Percentiles rank a stretch among this genome's conserved stretches.
Evolutionary conservation across 1,140 invertebrate genomes (phyloP).

Genomic region (Diplogasteroides magnus): DNA sequence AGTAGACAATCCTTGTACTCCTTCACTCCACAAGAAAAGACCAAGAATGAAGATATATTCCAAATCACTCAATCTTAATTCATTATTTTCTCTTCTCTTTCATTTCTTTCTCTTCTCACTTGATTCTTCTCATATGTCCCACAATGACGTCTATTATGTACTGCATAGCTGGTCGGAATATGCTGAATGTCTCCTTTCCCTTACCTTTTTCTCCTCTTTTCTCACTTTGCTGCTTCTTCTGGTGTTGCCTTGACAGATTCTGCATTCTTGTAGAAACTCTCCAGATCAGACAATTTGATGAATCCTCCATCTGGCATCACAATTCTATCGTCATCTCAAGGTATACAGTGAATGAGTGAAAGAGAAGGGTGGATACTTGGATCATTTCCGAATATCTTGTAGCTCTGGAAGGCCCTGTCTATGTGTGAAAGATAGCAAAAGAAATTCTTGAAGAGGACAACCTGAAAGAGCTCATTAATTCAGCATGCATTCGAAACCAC

Average conservation of each 20-base stretch:
- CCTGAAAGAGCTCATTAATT: conserved; percentile 6
- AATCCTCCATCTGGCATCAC: conserved; percentile 27
- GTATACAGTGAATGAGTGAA: no score
- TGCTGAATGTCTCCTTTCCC: conserved; percentile 1
- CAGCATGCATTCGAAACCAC: no score
- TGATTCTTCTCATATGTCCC: conserved; percentile 17
- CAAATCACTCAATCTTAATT: conserved; percentile 13
- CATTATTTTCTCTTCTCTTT: no score
- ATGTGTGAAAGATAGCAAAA: conserved; percentile 29
- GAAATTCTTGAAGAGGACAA: conserved; percentile 24
- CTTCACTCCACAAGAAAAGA: conserved; percentile 25
- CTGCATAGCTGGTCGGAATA: conserved; percentile 24
- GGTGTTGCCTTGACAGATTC: conserved; percentile 15
- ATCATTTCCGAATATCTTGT: conserved; percentile 20
- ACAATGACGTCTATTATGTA: conserved; percentile 23
- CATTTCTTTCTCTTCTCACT: background rate
- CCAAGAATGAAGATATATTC: conserved; percentile 19
- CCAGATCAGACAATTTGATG: conserved; percentile 19
- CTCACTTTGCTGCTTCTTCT: conserved; percentile 23
- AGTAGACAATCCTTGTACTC: background rate
- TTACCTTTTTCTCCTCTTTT: background rate
- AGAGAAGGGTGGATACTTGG: background rate
- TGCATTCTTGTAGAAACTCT: conserved; percentile 21
- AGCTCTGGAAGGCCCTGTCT: conserved; percentile 21
- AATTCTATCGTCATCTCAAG: conserved; percentile 14